Base-by-base conservation (phyloP, 2,113 vertebrate genomes). In the Stegastes partitus region DNA sequence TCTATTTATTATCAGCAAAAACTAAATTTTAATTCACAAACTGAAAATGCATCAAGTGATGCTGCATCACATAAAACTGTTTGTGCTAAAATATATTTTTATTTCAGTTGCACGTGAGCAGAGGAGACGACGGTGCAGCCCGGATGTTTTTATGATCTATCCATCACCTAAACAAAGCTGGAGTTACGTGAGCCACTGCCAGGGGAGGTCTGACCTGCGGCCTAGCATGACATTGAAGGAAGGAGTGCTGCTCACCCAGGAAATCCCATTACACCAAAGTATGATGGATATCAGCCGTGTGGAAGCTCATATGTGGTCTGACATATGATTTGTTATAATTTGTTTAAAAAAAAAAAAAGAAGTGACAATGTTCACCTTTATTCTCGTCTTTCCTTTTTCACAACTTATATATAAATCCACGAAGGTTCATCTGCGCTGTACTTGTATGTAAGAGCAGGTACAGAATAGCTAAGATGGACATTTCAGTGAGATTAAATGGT, bases 241-340 rank as follows among this genome's bases (percentile, higher is more conserved):
- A 90, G 86, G 89, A 94, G 81, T 92, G 87, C 83, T 89, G 77
- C 89, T 94, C 92, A 93, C 91, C 80, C 87, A 92, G 90, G 89
- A 93, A 93, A 94, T 93, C 91, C 92, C 81, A 94, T 94, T 94
- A 94, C 87, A 86, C 82, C 91, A 93, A 93, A 94, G 88, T 91
- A 93, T 94, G 94, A 95, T 95, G 91, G 92, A 94, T 94, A 92
- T 91, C 85, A 74, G 79, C 62, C 73, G 75, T 59, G 62, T 59
- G 70, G 88, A 93, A 91, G 79, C 89, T 93, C 89, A 91, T 92
- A 93, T 93, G 91, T 88, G 79, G 89, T 61, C 86, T 94, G 93
- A 94, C 91, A 92, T 89, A 91, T 93, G 86, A 91, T 93, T 93
- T 93, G 80, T 94, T 89, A 93, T 93, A 89, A 94, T 94, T 93